Evolutionary conservation across 2,797 vertebrate species (phyloP).

Genomic region (Enteromius argenteus): DNA sequence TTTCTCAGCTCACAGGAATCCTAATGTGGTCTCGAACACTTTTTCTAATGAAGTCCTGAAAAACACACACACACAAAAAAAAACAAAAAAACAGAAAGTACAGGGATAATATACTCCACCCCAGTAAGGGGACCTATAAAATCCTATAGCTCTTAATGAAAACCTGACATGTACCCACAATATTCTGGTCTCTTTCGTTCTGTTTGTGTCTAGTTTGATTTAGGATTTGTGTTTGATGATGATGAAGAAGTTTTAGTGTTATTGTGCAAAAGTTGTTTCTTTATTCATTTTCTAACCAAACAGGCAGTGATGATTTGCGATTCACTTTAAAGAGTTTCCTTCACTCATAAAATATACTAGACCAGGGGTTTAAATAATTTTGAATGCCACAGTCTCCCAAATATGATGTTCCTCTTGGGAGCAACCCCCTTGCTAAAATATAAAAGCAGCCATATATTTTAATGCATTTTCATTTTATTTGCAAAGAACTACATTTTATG

Average conservation of each 20-base stretch:
- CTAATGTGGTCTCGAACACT: slow-evolving; percentile 70
- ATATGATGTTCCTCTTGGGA: slow-evolving; percentile 6
- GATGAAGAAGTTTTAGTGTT: slow-evolving; percentile 47
- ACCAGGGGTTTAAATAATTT: background rate
- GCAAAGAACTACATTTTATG: background rate
- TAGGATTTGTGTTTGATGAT: slow-evolving; percentile 58
- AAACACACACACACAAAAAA: slow-evolving; percentile 11
- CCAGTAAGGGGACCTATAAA: slow-evolving; percentile 72
- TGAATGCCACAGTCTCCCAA: background rate
- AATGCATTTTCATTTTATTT: background rate
- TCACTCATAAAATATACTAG: background rate
- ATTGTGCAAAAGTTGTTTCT: background rate
- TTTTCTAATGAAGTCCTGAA: slow-evolving; percentile 73
- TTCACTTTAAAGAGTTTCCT: slow-evolving; percentile 8
- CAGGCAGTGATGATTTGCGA: background rate
- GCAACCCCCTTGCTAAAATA: background rate
- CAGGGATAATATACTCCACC: slow-evolving; percentile 76
- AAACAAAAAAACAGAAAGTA: slow-evolving; percentile 58
- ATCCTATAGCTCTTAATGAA: slow-evolving; percentile 75
- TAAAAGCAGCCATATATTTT: background rate
- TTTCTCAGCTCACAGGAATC: slow-evolving; percentile 72
- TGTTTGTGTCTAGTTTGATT: slow-evolving; percentile 43
- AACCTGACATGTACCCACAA: slow-evolving; percentile 72
- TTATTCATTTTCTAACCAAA: background rate
- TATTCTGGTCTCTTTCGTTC: slow-evolving; percentile 70